Evolutionary conservation across 1,140 invertebrate genomes (phyloP).

Genomic region (Ooceraea biroi): DNA sequence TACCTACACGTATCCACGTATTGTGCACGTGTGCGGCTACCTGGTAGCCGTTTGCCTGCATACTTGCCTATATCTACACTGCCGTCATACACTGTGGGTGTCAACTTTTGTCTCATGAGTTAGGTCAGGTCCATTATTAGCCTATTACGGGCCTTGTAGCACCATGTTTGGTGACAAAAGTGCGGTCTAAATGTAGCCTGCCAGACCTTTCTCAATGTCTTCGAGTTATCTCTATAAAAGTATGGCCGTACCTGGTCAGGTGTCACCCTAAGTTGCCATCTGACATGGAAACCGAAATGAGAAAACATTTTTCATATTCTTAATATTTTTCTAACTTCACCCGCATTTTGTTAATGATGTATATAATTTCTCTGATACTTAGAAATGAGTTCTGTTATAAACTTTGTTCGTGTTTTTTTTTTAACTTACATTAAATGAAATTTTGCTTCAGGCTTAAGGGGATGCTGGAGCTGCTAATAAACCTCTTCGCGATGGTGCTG

Average conservation of each 20-base stretch:
- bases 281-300: background rate
- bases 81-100: background rate
- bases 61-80: conserved; percentile 50
- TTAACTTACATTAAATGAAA: conserved; percentile 35
- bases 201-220: conserved; percentile 2
- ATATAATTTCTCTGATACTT: background rate
- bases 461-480: too few relatives aligned
- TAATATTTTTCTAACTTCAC: background rate
- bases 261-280: background rate
- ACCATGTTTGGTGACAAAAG: conserved; percentile 29
- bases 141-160: conserved; percentile 36
- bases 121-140: conserved; percentile 49
- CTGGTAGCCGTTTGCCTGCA: background rate
- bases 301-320: background rate
- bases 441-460: background rate
- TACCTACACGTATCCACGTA: conserved; percentile 14
- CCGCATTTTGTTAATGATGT: background rate
- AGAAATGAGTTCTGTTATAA: too few relatives aligned
- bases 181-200: background rate
- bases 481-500: too few relatives aligned
- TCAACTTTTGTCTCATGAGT: conserved; percentile 55
- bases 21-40: background rate
- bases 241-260: too few relatives aligned
- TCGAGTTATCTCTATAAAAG: background rate
- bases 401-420: background rate